Base-by-base conservation (phyloP, 1,140 invertebrate species). In the Drosophila ogumai region DNA sequence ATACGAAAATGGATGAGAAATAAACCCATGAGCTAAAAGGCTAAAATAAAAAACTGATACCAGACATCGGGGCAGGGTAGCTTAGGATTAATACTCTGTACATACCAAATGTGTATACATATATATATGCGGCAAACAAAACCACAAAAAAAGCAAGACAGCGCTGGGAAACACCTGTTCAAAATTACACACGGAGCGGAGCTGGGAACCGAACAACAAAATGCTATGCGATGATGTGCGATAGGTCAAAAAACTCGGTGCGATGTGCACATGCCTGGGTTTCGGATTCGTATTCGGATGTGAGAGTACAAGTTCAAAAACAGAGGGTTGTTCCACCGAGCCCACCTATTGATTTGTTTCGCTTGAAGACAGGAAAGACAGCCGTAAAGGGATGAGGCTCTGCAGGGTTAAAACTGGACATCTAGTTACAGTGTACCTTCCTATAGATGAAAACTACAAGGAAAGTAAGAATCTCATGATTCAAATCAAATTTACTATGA, bases 241-340 rank as follows among this genome's bases (percentile, higher is more conserved):
- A 75, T 72, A 65, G 76, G 76, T 79, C 76, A 79, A 79, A 72
- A 78, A 79, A 79, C 76, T 79, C 54, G 25, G 12, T 19, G 55
- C 44, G 15, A 15, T 22, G 59, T 52, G 58, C 66, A 71, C 69
- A 74, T 63, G 71, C 40, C 28, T 22, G 47, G 50, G 43, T 59
- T 46, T 36, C 58, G 41, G 41, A 65, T 36, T 54, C 32, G 50
- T 54, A 52, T 52, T 32, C 13, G 17, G 19, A 36, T 55, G 34
- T 43, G 52, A 58, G 54, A 56, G 59, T 75, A 52, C 54, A 65
- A 64, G 66, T 69, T 50, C 31, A 65, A 36, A 56, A 64, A 40
- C 19, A 43, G 49, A 50, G 73, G 73, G 73, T 76, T 77, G 73
- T 50, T 76, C 54, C 9, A 67, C 54, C 9, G 54, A 67, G 36